Percentiles rank a stretch among this genome's conserved stretches.
These are phyloP conservation scores for Protobothrops mucrosquamatus DNA, from an alignment of 2,113 vertebrate genomes.

Conservation along the genomic window DNA sequence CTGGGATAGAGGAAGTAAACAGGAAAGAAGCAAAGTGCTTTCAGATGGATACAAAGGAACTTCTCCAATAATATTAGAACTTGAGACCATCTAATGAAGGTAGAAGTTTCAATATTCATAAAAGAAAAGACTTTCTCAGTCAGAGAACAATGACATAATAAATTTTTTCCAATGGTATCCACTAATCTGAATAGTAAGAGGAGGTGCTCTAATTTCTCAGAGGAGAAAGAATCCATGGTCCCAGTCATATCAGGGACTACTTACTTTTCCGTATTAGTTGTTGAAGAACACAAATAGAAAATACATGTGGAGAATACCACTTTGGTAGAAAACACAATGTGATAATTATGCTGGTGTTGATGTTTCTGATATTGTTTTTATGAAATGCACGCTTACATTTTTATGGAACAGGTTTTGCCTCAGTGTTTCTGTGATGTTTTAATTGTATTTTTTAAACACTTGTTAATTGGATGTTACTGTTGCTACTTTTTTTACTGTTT, in stretches of 20 bases:
- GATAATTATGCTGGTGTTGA: neutral
- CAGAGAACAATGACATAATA: neutral
- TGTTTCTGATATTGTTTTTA: neutral
- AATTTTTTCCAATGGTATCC: neutral
- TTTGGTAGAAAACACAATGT: neutral
- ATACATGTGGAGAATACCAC: neutral
- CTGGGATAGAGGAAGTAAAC: neutral
- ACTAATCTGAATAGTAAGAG: neutral
- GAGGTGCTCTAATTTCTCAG: neutral
- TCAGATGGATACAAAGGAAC: neutral
- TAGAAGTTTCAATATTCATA: neutral
- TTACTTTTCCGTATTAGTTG: neutral
- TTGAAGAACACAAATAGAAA: neutral
- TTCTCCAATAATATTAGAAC: neutral
- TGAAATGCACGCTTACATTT: neutral
- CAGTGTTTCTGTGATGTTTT: neutral
- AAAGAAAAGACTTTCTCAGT: neutral
- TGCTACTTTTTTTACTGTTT: neutral
- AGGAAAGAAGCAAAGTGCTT: neutral
- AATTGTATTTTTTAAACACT: neutral
- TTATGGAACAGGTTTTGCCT: neutral
- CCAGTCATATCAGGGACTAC: neutral
- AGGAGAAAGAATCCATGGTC: neutral
- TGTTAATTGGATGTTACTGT: neutral
- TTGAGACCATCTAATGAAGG: neutral